Percentiles rank a stretch among this genome's conserved stretches.
Evolutionary conservation across 2,113 vertebrate genomes (phyloP).

Genomic region (Carlito syrichta): DNA sequence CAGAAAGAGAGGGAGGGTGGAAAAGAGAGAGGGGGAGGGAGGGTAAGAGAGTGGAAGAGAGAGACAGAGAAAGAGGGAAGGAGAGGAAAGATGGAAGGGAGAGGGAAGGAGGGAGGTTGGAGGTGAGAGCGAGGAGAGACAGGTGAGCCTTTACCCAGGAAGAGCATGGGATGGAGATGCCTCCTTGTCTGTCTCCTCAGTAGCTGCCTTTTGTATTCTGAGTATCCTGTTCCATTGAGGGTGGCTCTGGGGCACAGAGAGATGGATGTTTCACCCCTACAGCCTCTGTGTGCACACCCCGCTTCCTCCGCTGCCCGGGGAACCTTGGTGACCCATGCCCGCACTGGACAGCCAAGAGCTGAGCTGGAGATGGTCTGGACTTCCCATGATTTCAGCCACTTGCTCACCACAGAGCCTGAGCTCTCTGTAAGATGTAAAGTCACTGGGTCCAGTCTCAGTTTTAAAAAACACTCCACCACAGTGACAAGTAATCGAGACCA

Average conservation of each 20-base stretch:
- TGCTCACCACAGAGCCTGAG: background rate
- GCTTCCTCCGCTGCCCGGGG: background rate
- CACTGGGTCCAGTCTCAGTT: background rate
- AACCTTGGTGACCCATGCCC: background rate
- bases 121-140: no score
- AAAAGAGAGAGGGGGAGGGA: background rate
- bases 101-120: no score
- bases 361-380: background rate
- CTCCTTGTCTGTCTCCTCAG: background rate
- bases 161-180: background rate
- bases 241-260: background rate
- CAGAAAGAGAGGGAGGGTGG: background rate
- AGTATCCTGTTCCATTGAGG: background rate
- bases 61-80: background rate
- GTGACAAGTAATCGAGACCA: background rate
- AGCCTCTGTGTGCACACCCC: background rate
- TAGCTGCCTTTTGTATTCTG: background rate
- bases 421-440: background rate
- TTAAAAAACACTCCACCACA: conserved; percentile 4
- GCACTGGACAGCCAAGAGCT: background rate
- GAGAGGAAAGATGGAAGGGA: background rate
- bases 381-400: background rate
- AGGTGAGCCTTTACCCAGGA: background rate
- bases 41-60: background rate
- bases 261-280: background rate